Percentiles rank a stretch among this genome's conserved stretches.
phyloP scores from a whole-genome alignment of 2,113 vertebrate genomes.

The Boulengerochromis microlepis region DNA sequence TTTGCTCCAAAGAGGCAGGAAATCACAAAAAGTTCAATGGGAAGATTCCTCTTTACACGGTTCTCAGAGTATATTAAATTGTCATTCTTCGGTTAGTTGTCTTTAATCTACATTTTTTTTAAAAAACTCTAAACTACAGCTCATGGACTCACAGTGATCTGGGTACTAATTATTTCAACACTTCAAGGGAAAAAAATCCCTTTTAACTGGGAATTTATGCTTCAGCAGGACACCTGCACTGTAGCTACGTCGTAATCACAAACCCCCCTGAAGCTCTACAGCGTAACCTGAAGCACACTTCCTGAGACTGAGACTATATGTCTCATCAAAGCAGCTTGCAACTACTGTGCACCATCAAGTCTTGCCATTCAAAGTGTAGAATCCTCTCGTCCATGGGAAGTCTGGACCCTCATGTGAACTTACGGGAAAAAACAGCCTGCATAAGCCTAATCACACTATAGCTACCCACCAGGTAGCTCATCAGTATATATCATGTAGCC shows the following conservation, averaged over 20 bases:
- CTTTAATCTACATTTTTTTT: neutral
- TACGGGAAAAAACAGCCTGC: neutral
- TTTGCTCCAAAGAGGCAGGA: neutral
- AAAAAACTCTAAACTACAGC: neutral
- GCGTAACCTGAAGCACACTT: neutral
- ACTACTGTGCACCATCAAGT: neutral
- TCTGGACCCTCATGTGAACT: neutral
- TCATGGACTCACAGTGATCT: neutral
- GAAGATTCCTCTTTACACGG: neutral
- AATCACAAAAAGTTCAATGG: neutral
- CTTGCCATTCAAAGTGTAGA: neutral
- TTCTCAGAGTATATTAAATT: neutral
- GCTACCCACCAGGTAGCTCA: neutral
- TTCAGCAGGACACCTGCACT: neutral
- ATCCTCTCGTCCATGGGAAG: neutral
- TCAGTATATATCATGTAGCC: fast-evolving
- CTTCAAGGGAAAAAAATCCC: neutral
- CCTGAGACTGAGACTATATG: neutral
- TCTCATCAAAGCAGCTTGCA: neutral
- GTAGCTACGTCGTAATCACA: neutral
- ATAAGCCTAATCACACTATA: neutral
- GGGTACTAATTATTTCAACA: neutral
- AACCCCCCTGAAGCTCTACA: neutral
- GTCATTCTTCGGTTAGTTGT: neutral
- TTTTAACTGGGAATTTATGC: neutral